A percentile compares a stretch with the other conserved stretches of the same genome.
Conservation (phyloP, 2,113 vertebrate species). For the Larimichthys crocea region DNA sequence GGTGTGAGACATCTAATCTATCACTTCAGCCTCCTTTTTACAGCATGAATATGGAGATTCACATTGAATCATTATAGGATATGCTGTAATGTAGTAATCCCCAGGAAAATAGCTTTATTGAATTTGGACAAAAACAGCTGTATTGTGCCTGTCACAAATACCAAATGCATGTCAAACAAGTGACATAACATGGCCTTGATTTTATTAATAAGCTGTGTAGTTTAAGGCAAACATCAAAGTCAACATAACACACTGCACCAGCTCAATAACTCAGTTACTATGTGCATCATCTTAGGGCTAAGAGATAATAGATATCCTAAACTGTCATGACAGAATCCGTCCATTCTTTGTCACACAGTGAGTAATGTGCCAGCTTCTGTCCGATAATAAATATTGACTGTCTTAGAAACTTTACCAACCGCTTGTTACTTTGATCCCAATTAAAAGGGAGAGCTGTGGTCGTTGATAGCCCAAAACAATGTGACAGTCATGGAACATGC, state of each 20-base stretch:
- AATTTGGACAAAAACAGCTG: constrained; percentile 47
- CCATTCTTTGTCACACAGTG: constrained; percentile 61
- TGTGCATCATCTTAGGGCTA: constrained; percentile 53
- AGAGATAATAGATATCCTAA: constrained; percentile 74
- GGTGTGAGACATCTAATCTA: constrained; percentile 66
- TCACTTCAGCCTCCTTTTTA: constrained; percentile 51
- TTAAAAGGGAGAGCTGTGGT: constrained; percentile 44
- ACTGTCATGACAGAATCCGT: constrained; percentile 64
- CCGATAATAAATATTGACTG: constrained; percentile 67
- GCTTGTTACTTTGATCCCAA: constrained; percentile 63
- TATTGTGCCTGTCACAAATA: constrained; percentile 1
- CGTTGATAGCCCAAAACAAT: constrained; percentile 35
- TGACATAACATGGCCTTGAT: constrained; percentile 7
- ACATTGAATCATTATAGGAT: constrained; percentile 59
- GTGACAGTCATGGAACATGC: constrained; percentile 15
- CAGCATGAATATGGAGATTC: constrained; percentile 58
- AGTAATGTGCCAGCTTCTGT: constrained; percentile 51
- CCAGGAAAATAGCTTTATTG: constrained; percentile 27
- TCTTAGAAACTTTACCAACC: constrained; percentile 65
- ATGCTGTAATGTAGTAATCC: constrained; percentile 33
- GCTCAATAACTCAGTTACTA: constrained; percentile 52
- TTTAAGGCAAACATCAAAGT: constrained; percentile 58
- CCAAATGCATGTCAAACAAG: constrained; percentile 18
- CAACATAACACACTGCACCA: constrained; percentile 47
- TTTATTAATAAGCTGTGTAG: constrained; percentile 43